A percentile compares a stretch with the other conserved stretches of the same genome.
phyloP scores from a whole-genome alignment of 2,113 vertebrate species.

The Pollimyrus isidori region DNA sequence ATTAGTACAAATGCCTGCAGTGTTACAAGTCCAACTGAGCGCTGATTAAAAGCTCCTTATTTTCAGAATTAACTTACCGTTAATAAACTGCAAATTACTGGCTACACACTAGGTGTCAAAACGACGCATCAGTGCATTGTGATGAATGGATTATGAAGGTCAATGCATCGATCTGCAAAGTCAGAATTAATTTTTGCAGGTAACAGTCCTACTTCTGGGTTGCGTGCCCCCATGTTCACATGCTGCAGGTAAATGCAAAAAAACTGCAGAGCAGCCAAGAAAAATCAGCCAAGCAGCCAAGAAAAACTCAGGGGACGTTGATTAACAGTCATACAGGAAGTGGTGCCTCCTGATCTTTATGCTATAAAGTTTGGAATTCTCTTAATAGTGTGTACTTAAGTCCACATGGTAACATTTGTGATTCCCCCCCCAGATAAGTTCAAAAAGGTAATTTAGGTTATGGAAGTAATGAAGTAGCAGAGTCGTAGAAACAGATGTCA shows the following conservation, averaged over 20 bases:
- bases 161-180: neutral
- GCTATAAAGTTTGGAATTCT: too few relatives aligned
- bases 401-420: too few relatives aligned
- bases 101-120: neutral
- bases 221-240: neutral
- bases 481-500: too few relatives aligned
- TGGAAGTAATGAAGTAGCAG: too few relatives aligned
- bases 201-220: neutral
- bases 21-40: neutral
- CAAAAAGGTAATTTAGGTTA: too few relatives aligned
- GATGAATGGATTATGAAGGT: neutral
- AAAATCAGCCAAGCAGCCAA: too few relatives aligned
- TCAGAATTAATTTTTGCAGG: neutral
- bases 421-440: too few relatives aligned
- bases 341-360: neutral
- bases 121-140: neutral
- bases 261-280: too few relatives aligned
- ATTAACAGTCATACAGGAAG: neutral
- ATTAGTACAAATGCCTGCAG: neutral
- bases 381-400: too few relatives aligned
- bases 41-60: neutral
- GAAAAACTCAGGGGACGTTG: neutral
- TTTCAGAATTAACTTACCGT: neutral
- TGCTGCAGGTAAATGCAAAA: neutral
- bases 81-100: neutral